phyloP scores from a whole-genome alignment of 1,140 invertebrate genomes.

The Aphelinus atriplicis region DNA sequence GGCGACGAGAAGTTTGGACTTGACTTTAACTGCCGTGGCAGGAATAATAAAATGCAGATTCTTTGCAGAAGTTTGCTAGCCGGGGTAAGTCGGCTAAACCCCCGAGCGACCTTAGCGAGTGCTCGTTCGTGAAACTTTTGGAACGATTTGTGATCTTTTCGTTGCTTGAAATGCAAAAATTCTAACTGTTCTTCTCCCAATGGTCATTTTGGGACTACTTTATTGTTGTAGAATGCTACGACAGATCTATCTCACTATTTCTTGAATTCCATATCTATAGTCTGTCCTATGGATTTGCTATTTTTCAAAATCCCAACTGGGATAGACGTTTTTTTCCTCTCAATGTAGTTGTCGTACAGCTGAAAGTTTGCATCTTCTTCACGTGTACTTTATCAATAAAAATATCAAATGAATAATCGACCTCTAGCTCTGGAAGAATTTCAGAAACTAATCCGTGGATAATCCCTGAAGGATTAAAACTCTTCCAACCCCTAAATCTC shows the following conservation, averaged over 20 bases:
- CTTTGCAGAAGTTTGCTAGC: slow-evolving; percentile 26
- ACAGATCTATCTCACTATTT: slow-evolving; percentile 22
- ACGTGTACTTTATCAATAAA: no score
- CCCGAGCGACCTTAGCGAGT: slow-evolving; percentile 17
- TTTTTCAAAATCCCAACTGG: neutral
- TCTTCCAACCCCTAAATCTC: no score
- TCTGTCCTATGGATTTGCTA: no score
- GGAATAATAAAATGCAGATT: slow-evolving; percentile 64
- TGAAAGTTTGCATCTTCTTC: no score
- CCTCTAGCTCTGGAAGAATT: no score
- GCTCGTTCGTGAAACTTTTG: slow-evolving; percentile 33
- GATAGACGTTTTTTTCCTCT: no score
- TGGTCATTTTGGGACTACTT: neutral
- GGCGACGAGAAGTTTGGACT: slow-evolving; percentile 21
- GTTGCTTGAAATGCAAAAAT: slow-evolving; percentile 37
- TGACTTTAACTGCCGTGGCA: slow-evolving; percentile 53
- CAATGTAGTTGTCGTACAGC: no score
- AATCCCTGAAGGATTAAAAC: no score
- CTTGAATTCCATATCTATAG: slow-evolving; percentile 6
- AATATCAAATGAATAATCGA: no score
- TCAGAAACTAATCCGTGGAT: no score
- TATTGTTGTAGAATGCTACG: slow-evolving; percentile 21
- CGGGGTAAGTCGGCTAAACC: slow-evolving; percentile 19
- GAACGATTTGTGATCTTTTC: slow-evolving; percentile 37
- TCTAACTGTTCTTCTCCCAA: slow-evolving; percentile 21